Evolutionary conservation across 2,113 vertebrate genomes (phyloP).

Genomic region (Beaufortia kweichowensis): DNA sequence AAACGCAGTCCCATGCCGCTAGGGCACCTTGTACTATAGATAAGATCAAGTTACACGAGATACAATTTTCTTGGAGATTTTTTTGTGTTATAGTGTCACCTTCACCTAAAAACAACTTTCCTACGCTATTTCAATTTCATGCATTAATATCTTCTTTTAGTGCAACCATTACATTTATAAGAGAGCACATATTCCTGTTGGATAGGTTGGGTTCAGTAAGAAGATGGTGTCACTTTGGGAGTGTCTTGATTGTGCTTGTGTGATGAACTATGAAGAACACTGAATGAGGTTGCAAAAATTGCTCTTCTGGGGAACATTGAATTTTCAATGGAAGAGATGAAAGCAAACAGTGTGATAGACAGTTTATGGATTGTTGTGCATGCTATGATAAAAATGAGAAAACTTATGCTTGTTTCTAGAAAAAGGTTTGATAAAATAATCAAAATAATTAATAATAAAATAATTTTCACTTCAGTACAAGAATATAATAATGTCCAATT

Average conservation of each 20-base stretch:
- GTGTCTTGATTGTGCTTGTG: conserved; percentile 64
- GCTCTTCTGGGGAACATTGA: conserved; percentile 54
- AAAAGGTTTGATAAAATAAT: neutral
- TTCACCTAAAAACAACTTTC: conserved; percentile 61
- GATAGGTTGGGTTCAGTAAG: conserved; percentile 41
- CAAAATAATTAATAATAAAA: too few relatives aligned
- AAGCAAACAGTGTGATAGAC: conserved; percentile 20
- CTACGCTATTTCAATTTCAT: conserved; percentile 58
- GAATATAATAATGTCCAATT: too few relatives aligned
- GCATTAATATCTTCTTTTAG: conserved; percentile 65
- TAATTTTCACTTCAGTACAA: neutral
- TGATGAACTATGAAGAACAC: conserved; percentile 68
- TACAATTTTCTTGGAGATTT: conserved; percentile 62
- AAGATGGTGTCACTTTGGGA: conserved; percentile 63
- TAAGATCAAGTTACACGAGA: conserved; percentile 56
- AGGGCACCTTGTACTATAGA: conserved; percentile 58
- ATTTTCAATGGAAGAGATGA: conserved; percentile 5
- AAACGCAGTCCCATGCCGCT: conserved; percentile 33
- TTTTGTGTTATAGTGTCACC: conserved; percentile 68
- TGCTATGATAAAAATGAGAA: neutral
- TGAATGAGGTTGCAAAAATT: conserved; percentile 58
- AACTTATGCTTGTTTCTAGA: neutral
- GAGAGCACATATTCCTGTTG: conserved; percentile 57
- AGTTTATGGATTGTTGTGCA: neutral
- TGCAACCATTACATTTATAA: conserved; percentile 59